Evolutionary conservation across 1,140 invertebrate species (phyloP), one percentile per base, ranked within the genome.

Genomic region (Caenorhabditis brenneri): DNA sequence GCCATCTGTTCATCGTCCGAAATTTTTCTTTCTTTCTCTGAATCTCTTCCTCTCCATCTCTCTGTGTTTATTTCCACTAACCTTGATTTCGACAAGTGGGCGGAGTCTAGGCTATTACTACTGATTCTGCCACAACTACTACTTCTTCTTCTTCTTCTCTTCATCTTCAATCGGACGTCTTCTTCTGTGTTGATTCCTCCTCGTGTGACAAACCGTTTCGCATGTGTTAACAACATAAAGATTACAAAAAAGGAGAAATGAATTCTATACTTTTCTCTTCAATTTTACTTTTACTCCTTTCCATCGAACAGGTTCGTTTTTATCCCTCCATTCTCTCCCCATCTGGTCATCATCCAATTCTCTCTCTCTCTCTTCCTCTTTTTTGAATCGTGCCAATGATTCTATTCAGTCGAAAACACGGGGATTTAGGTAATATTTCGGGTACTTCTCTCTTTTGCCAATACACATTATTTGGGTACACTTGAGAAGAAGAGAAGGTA

Each of bases 1-100:
- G 27, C 53, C 53, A 55, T 55, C 53, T 55, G 53, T 55, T 55
- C 19, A 55, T n/a, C 10, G 22, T 12, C 24, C 65, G 9, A 33
- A n/a, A 16, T 46, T 36, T 24, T 6, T 42, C 33, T 22, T 5
- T 65, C 53, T 58, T 22, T 58, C 53, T 27, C 65, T 24, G 36
- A n/a, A 16, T 46, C 65, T 24, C 12, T 42, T 42, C 31, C n/a
- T 65, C 53, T 58, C 53, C 29, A 22, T 31, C 53, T n/a, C 31
- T n/a, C 29, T 46, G 36, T 74, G 65, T 74, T 74, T 74, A 74
- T 74, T 74, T 74, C 65, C 39, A 29, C 29, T 74, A 74, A 74
- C 65, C 65, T 74, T 74, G 65, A 74, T 74, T 74, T 74, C 65
- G 65, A 74, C 65, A 42, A 74, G 36, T 74, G 65, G 65, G 65